Conservation (phyloP, 1,140 invertebrate genomes). For the Apis laboriosa region DNA sequence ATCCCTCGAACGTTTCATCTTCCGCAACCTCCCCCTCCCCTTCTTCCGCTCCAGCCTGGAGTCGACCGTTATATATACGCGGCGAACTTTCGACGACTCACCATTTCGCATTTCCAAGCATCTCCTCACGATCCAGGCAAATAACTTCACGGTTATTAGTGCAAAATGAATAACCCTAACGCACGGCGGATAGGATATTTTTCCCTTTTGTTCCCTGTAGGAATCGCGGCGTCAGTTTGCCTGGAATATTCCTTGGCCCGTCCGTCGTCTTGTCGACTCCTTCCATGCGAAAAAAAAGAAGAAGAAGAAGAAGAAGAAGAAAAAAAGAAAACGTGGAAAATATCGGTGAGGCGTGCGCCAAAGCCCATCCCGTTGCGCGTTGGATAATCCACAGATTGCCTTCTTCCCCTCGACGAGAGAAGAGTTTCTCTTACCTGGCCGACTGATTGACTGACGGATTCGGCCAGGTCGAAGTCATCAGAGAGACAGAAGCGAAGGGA, state of each 20-base stretch:
- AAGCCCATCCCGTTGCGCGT: background rate
- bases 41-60: background rate
- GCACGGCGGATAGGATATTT: background rate
- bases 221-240: background rate
- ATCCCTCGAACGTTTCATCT: too few species aligned
- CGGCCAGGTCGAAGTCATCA: slow-evolving; percentile 42
- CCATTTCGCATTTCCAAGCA: slow-evolving; percentile 9
- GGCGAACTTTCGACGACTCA: background rate
- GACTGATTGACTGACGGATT: slow-evolving; percentile 52
- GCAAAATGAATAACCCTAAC: slow-evolving; percentile 34
- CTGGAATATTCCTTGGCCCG: too few species aligned
- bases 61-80: too few species aligned
- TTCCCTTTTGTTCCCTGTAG: slow-evolving; percentile 18
- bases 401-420: background rate
- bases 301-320: too few species aligned
- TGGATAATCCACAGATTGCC: slow-evolving; percentile 66
- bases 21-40: too few species aligned
- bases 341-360: background rate
- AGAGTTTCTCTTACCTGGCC: slow-evolving; percentile 53
- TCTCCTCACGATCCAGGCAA: slow-evolving; percentile 2
- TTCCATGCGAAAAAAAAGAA: slow-evolving; percentile 38
- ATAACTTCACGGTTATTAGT: slow-evolving; percentile 52
- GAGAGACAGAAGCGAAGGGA: slow-evolving; percentile 33
- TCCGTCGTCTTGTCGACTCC: slow-evolving; percentile 20
- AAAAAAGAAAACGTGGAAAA: background rate